Conservation (phyloP, 2,888 invertebrate species). For the Neoascia interrupta region DNA sequence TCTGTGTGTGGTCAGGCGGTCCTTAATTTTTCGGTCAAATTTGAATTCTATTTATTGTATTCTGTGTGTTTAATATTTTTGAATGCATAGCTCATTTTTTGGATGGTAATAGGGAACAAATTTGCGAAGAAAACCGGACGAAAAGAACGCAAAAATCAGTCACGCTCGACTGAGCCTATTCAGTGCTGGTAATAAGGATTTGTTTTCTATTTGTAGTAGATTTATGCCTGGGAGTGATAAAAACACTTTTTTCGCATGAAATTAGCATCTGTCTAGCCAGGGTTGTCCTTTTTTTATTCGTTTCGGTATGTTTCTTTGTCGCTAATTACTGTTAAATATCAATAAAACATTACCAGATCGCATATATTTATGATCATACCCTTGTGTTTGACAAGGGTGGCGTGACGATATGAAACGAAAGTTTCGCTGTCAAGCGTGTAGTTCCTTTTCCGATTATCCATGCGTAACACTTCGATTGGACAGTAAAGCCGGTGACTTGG, state of each 20-base stretch:
- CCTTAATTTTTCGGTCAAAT: slow-evolving; percentile 38
- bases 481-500: not conserved
- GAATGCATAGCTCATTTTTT: slow-evolving; percentile 20
- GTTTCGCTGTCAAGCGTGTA: slow-evolving; percentile 24
- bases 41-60: slow-evolving; percentile 54
- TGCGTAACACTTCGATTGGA: slow-evolving; percentile 59
- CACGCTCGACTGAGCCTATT: slow-evolving; percentile 56
- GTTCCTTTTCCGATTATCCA: slow-evolving; percentile 24
- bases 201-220: slow-evolving; percentile 50
- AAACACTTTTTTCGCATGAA: not conserved
- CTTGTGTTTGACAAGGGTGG: slow-evolving; percentile 14
- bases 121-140: slow-evolving; percentile 38
- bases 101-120: slow-evolving; percentile 62
- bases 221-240: slow-evolving; percentile 57
- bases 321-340: slow-evolving; percentile 48
- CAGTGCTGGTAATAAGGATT: slow-evolving; percentile 22
- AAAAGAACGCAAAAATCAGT: slow-evolving; percentile 57
- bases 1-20: slow-evolving; percentile 38
- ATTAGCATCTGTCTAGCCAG: slow-evolving; percentile 50
- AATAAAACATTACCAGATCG: slow-evolving; percentile 37
- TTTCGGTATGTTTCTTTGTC: slow-evolving; percentile 13
- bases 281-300: slow-evolving; percentile 1
- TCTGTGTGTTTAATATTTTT: slow-evolving; percentile 21
- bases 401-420: slow-evolving; percentile 37
- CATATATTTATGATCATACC: slow-evolving; percentile 32